Base-by-base conservation (phyloP, 2,113 vertebrate genomes). In the Bufo gargarizans region DNA sequence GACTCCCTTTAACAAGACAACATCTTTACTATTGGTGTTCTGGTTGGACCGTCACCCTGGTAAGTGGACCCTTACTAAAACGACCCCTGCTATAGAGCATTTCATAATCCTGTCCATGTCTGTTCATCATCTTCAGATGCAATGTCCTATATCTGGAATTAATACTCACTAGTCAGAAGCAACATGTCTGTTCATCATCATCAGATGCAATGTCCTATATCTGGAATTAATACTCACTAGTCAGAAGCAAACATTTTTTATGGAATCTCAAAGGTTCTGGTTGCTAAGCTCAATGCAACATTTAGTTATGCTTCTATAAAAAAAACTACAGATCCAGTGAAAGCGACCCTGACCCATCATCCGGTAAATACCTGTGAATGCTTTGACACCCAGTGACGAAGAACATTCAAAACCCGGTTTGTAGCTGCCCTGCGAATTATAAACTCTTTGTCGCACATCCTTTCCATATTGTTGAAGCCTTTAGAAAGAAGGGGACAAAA, bases 331-430 rank as follows among this genome's bases (percentile, higher is more conserved):
- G 33, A 47, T 20, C 47, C 22, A 33, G 47, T 16, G 7, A 47
- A 12, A 47, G 19, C 6, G 43, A 6, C 61, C 33, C 49, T 71
- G 86, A 87, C 49, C 81, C 65, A 10, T 47, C 84, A 88, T 4
- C 17, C 33, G 20, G 56, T 63, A 11, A 55, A 87, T 94, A 99
- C 98, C 98, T 99, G 98, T 3, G 97, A 97, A 67, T 99, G 98
- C 90, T 99, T 99, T 91, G 98, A 99, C 88, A 99, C 98, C 98
- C 98, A 99, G 94, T 99, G 98, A 33, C 98, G 97, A 90, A 99
- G 95, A 88, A 99, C 98, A 43, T 99, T 99, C 85, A 99, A 95
- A n/a, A 99, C 98, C 19, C 98, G 95, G 92, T 99, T 99, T 6
- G 98, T 99, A 88, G 98, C 98, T 6, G 98, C 97, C 90, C 98